Conservation (phyloP, 35 echinoderm and acorn worm genomes). For the Stichopus chloronotus region DNA sequence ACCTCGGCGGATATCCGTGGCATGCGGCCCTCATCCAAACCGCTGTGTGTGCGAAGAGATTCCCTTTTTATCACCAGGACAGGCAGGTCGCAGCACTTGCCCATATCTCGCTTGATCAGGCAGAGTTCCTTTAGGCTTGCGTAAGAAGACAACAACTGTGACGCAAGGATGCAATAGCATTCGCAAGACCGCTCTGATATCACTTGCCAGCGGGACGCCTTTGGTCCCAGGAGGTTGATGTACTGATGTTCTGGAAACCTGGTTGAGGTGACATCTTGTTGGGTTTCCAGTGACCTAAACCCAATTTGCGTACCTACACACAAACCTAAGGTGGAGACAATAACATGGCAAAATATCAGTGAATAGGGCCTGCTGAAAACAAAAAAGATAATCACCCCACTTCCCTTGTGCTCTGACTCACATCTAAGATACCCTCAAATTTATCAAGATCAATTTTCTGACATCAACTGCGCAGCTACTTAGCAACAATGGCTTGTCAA, state of each 20-base stretch:
- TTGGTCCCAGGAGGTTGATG: slow-evolving; percentile 21
- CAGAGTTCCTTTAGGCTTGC: slow-evolving; percentile 27
- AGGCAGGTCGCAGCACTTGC: not conserved
- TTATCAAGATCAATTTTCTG: no score
- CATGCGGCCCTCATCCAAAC: not conserved
- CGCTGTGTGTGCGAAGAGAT: not conserved
- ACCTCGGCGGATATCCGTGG: not conserved
- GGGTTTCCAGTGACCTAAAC: not conserved
- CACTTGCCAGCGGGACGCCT: not conserved
- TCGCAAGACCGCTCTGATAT: slow-evolving; percentile 25
- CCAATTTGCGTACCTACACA: no score
- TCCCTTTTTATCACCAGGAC: not conserved
- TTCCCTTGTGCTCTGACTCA: no score
- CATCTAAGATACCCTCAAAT: no score
- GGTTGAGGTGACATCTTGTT: not conserved
- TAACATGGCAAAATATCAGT: no score
- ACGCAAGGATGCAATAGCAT: slow-evolving; percentile 43
- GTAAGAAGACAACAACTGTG: slow-evolving; percentile 30
- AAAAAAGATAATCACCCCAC: no score
- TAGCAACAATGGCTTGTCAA: no score
- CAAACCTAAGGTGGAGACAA: no score
- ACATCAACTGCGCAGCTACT: no score
- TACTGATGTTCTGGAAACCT: slow-evolving; percentile 35
- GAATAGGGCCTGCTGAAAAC: no score
- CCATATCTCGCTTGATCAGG: slow-evolving; percentile 43